Evolutionary conservation across 2,888 invertebrate species (phyloP).

Genomic region (Philaethria dido): DNA sequence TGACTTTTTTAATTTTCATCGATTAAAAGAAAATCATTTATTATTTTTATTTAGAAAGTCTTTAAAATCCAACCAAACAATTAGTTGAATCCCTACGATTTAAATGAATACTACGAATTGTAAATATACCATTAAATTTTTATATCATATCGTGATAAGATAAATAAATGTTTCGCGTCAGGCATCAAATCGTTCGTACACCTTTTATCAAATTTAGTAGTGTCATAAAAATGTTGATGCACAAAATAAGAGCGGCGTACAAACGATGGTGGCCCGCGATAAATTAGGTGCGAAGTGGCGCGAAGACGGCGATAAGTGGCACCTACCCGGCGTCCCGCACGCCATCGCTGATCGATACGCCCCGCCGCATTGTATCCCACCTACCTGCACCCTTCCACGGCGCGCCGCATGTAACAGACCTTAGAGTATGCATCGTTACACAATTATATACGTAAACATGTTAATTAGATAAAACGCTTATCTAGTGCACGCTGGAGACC

Average conservation of each 20-base stretch:
- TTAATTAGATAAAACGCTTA: slow-evolving; percentile 24
- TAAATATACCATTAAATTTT: slow-evolving; percentile 48
- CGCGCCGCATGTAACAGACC: slow-evolving; percentile 12
- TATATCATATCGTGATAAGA: slow-evolving; percentile 12
- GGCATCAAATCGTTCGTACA: slow-evolving; percentile 11
- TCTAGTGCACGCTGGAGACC: background rate
- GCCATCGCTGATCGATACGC: slow-evolving; percentile 57
- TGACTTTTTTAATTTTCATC: background rate
- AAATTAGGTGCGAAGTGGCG: slow-evolving; percentile 81
- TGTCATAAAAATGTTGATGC: slow-evolving; percentile 39
- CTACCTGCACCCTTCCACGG: slow-evolving; percentile 32
- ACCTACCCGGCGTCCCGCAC: slow-evolving; percentile 54
- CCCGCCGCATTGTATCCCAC: slow-evolving; percentile 42
- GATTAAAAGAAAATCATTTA: background rate
- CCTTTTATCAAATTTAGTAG: slow-evolving; percentile 25
- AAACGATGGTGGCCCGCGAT: slow-evolving; percentile 56
- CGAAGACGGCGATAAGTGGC: slow-evolving; percentile 78
- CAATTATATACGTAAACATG: background rate
- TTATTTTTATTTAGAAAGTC: background rate
- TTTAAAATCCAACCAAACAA: background rate
- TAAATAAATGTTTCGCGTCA: background rate
- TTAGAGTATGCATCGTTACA: slow-evolving; percentile 18
- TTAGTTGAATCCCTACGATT: background rate
- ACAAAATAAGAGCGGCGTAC: slow-evolving; percentile 24
- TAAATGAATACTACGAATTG: background rate